A percentile compares a stretch with the other conserved stretches of the same genome.
phyloP scores from a whole-genome alignment of 1,140 invertebrate genomes.

The Marisa cornuarietis region DNA sequence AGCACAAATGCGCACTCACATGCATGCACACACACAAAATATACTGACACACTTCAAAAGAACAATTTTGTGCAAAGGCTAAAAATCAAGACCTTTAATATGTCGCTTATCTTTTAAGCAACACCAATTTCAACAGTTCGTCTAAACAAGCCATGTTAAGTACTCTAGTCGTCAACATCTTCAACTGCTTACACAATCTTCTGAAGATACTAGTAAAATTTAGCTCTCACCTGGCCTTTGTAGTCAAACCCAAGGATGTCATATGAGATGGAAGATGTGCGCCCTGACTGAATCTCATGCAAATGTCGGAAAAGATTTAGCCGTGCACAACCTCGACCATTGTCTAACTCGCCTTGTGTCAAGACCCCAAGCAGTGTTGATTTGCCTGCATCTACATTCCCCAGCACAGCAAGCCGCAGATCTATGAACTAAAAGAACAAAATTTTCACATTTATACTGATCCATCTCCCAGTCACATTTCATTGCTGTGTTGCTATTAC shows the following conservation, averaged over 20 bases:
- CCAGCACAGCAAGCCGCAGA: slow-evolving; percentile 89
- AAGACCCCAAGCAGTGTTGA: slow-evolving; percentile 93
- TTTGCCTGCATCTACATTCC: slow-evolving; percentile 93
- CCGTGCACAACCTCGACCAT: slow-evolving; percentile 91
- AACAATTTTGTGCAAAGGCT: not conserved
- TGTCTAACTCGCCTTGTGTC: slow-evolving; percentile 94
- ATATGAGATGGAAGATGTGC: slow-evolving; percentile 95
- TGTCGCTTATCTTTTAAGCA: not conserved
- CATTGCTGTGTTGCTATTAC: too few species aligned
- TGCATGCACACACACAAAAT: too few species aligned
- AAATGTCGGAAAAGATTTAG: slow-evolving; percentile 95
- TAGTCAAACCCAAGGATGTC: slow-evolving; percentile 91
- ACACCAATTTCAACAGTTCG: not conserved
- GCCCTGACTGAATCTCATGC: slow-evolving; percentile 95
- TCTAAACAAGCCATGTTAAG: not conserved
- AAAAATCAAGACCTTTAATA: not conserved
- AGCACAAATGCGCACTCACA: too few species aligned
- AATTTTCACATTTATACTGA: not conserved
- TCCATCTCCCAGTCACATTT: not conserved
- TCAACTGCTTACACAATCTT: not conserved
- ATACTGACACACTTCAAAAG: not conserved
- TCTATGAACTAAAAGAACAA: slow-evolving; percentile 72
- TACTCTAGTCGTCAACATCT: not conserved
- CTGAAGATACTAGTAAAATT: not conserved
- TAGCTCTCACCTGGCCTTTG: slow-evolving; percentile 63